phyloP scores from a whole-genome alignment of 2,113 vertebrate genomes.

The Dryoscopus gambensis region DNA sequence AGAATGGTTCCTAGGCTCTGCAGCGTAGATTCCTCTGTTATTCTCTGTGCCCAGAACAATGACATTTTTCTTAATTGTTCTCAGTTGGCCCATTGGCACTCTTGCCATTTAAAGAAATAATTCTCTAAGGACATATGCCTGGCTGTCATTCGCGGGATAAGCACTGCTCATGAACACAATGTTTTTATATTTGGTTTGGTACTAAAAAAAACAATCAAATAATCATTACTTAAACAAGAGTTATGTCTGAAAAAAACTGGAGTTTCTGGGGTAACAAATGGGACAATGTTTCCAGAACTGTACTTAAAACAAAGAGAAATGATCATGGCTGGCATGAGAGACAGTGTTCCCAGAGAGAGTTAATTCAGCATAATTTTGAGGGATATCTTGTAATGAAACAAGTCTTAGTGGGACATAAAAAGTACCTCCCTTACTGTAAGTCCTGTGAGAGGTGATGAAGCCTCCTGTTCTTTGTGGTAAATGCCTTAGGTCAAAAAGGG shows the following conservation, averaged over 20 bases:
- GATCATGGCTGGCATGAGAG: not conserved
- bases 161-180: not conserved
- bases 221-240: not conserved
- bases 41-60: not conserved
- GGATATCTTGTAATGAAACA: not conserved
- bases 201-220: not conserved
- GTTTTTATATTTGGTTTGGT: not conserved
- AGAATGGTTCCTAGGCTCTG: not conserved
- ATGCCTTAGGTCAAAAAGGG: conserved; percentile 19
- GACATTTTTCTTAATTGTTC: conserved; percentile 29
- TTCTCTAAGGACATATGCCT: not conserved
- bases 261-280: not conserved
- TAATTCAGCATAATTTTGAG: not conserved
- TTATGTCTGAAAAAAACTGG: not conserved
- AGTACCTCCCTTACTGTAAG: not conserved
- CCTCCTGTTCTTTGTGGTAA: not conserved
- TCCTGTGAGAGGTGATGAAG: not conserved
- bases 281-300: not conserved
- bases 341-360: not conserved
- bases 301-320: not conserved
- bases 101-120: conserved; percentile 9
- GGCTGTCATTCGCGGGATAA: not conserved
- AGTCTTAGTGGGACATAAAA: not conserved
- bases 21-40: not conserved
- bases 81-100: not conserved